These are phyloP conservation scores for Callyntrura sp. DNA, from an alignment of 2,888 invertebrate genomes.

Conservation along the genomic window DNA sequence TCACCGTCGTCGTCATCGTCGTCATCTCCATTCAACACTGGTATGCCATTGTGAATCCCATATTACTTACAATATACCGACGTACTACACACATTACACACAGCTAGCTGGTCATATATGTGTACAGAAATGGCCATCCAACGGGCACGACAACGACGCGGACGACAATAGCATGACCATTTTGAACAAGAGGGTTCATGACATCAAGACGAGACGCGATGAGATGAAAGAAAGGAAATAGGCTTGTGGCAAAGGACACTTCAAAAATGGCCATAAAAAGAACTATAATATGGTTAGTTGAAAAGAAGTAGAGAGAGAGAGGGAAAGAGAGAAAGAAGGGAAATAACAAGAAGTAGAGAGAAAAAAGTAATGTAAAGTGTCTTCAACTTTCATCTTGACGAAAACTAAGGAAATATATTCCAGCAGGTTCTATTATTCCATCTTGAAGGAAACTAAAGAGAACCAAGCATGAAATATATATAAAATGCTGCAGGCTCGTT, in stretches of 20 bases:
- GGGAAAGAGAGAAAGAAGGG: constrained; percentile 17
- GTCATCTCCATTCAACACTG: constrained; percentile 20
- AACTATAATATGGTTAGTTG: constrained; percentile 76
- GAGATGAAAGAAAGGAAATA: constrained; percentile 77
- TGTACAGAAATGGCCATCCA: constrained; percentile 47
- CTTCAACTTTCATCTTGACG: constrained; percentile 74
- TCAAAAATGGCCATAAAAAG: constrained; percentile 77
- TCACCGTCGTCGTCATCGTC: neutral
- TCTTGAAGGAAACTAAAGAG: constrained; percentile 55
- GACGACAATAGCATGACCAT: constrained; percentile 61
- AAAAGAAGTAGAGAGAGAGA: constrained; percentile 62
- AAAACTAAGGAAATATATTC: constrained; percentile 71
- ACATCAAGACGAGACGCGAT: constrained; percentile 65
- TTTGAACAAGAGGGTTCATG: constrained; percentile 70
- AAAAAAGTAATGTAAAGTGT: constrained; percentile 74
- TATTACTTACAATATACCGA: neutral
- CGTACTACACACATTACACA: too few species aligned
- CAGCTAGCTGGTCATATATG: neutral
- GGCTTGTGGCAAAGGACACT: constrained; percentile 79
- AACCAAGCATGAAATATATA: constrained; percentile 16
- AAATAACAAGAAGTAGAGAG: constrained; percentile 49
- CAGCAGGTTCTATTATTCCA: constrained; percentile 61
- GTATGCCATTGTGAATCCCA: neutral
- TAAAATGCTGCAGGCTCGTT: constrained; percentile 62
- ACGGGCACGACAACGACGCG: constrained; percentile 18